Evolutionary conservation across 2,888 invertebrate species (phyloP), one percentile per base, ranked within the genome.

Genomic region (Thymelicus sylvestris): DNA sequence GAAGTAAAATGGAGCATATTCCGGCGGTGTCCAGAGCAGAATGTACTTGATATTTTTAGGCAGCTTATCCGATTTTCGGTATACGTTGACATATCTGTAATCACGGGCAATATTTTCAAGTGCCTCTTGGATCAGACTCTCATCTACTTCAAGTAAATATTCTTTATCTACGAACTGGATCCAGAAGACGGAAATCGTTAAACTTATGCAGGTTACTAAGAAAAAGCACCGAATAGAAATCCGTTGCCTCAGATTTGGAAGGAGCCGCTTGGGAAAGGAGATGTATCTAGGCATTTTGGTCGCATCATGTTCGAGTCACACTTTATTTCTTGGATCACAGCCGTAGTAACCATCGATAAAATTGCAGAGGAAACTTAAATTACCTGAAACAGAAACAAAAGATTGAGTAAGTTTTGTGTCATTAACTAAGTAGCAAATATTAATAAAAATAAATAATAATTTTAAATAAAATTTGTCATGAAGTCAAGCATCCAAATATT

Each of bases 41-140:
- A 93, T 84, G 50, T 88, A 91, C 74, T 90, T 92, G 2, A 86
- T 76, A n/a, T 80, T 81, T 74, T 84, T 85, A 0, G 86, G 80
- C 8, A 90, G 81, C 38, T 74, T 80, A 13, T 75, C 78, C 2
- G 79, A 75, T 73, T 86, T 89, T 71, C 90, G 80, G 50, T 90
- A 91, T 0, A 91, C 82, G 55, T 88, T 86, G 2, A 84, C 82
- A 63, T 86, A 91, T 74, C 89, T 85, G 44, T 78, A 77, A 76
- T 92, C 90, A 38, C 78, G 77, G 3, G 83, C 86, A 15, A 84
- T 85, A 80, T 91, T 86, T 74, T 85, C 74, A 2, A 91, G 75
- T 0, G 83, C 91, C 79, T 91, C 88, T 74, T 83, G 80, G 2
- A 89, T 75, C 12, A 87, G 71, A 15, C 41, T 80, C 41, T 86